A percentile compares a stretch with the other conserved stretches of the same genome.
These are phyloP conservation scores for Bubalus kerabau DNA, from an alignment of 2,113 vertebrate species.

Conservation along the genomic window DNA sequence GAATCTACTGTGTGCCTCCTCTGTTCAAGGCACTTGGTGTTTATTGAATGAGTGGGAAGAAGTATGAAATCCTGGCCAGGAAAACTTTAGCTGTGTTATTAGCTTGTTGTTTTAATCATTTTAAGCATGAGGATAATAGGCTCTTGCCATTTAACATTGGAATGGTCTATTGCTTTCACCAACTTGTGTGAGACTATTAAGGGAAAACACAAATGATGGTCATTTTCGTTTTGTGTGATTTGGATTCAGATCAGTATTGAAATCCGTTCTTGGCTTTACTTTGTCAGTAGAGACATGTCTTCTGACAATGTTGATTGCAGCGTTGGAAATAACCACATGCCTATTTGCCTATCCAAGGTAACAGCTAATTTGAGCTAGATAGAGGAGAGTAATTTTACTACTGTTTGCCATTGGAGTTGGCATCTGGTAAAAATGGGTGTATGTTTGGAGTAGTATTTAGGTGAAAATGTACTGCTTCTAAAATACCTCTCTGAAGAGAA, in stretches of 20 bases:
- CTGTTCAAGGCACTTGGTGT: neutral
- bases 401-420: neutral
- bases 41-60: slow-evolving; percentile 12
- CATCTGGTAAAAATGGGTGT: neutral
- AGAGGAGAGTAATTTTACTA: slow-evolving; percentile 10
- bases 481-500: slow-evolving; percentile 13
- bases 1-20: neutral
- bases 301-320: neutral
- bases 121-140: slow-evolving; percentile 9
- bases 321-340: neutral
- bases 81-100: neutral
- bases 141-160: neutral
- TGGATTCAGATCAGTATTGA: slow-evolving; percentile 5
- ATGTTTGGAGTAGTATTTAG: neutral
- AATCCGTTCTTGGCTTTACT: slow-evolving; percentile 32
- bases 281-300: neutral
- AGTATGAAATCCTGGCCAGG: neutral
- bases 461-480: neutral
- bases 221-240: slow-evolving; percentile 49
- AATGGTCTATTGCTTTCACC: slow-evolving; percentile 21
- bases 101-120: slow-evolving; percentile 33
- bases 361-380: neutral
- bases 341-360: neutral
- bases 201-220: slow-evolving; percentile 22
- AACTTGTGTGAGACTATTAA: neutral